Conservation (phyloP, 2,797 vertebrate genomes). For the Rhynchotus rufescens region DNA sequence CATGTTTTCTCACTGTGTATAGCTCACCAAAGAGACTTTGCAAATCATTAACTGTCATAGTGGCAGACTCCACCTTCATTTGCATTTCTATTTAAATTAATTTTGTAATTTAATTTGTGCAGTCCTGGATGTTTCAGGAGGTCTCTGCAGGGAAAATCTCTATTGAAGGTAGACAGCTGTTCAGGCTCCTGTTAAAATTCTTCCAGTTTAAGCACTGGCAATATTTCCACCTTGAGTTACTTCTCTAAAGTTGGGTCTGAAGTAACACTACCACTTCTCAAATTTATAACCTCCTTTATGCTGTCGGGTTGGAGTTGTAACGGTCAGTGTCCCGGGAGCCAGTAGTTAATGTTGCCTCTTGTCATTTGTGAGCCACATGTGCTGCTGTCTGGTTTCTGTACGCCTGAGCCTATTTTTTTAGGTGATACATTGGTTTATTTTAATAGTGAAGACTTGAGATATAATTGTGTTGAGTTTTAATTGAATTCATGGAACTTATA, state of each 20-base stretch:
- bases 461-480: background rate
- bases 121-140: background rate
- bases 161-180: background rate
- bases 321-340: background rate
- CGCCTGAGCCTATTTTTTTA: background rate
- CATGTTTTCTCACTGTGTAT: background rate
- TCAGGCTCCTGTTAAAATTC: background rate
- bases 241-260: background rate
- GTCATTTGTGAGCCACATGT: background rate
- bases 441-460: background rate
- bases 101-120: slow-evolving; percentile 45
- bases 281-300: background rate
- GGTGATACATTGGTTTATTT: background rate
- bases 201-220: background rate
- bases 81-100: slow-evolving; percentile 45
- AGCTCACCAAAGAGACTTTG: slow-evolving; percentile 14
- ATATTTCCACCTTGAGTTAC: background rate
- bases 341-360: background rate
- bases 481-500: background rate
- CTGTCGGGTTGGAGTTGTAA: background rate
- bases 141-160: background rate
- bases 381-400: background rate
- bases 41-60: slow-evolving; percentile 30
- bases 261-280: background rate
- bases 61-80: background rate